These are phyloP conservation scores for Gallinago undulata DNA, from an alignment of 2,113 vertebrate genomes.

Conservation along the genomic window DNA sequence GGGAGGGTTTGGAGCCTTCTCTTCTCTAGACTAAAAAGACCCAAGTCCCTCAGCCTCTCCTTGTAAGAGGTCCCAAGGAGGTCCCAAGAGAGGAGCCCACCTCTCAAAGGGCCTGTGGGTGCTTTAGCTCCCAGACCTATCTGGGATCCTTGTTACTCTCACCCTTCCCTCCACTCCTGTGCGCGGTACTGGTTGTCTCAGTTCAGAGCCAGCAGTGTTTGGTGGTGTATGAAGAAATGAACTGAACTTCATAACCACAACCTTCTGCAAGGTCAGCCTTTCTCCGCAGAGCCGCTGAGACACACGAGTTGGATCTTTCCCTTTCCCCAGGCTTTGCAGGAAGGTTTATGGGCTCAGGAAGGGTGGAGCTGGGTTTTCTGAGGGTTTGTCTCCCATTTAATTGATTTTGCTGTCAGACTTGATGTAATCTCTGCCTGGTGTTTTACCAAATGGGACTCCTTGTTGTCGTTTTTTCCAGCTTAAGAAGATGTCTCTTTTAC, in stretches of 20 bases:
- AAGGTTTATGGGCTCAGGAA: not conserved
- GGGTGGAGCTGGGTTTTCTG: not conserved
- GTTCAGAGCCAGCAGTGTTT: not conserved
- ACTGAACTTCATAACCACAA: not conserved
- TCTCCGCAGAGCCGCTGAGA: not conserved
- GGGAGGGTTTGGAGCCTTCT: no score
- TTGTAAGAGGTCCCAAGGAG: not conserved
- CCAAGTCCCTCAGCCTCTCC: no score
- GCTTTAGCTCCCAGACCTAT: not conserved
- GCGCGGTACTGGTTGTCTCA: fast-evolving
- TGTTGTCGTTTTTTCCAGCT: not conserved
- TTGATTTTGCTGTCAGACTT: not conserved
- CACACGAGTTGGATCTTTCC: fast-evolving
- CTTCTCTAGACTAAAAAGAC: no score
- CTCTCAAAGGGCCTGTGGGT: not conserved
- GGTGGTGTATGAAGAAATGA: not conserved
- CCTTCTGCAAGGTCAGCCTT: not conserved
- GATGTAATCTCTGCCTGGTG: not conserved
- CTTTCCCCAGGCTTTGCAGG: not conserved
- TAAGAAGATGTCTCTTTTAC: not conserved
- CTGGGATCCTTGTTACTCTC: not conserved
- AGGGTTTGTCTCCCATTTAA: not conserved
- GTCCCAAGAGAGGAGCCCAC: not conserved
- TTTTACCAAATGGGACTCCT: not conserved
- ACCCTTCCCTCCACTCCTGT: not conserved